phyloP scores from a whole-genome alignment of 2,113 vertebrate species.

The Dasyurus viverrinus region DNA sequence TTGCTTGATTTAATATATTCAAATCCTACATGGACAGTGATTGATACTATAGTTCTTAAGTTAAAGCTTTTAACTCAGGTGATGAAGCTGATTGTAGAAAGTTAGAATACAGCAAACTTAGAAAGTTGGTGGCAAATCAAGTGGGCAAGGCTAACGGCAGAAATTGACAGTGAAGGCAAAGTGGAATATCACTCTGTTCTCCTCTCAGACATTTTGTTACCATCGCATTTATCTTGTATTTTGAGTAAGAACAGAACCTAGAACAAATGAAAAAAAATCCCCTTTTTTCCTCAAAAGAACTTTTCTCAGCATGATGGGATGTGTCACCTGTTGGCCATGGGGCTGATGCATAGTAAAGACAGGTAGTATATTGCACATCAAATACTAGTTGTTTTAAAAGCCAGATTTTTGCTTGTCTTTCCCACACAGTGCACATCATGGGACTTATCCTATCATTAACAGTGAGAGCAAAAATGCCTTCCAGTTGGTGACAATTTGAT shows the following conservation, averaged over 20 bases:
- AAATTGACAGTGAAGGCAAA: slow-evolving; percentile 57
- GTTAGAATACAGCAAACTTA: slow-evolving; percentile 44
- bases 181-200: slow-evolving; percentile 40
- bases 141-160: slow-evolving; percentile 39
- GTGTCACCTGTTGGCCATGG: slow-evolving; percentile 45
- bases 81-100: slow-evolving; percentile 39
- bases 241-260: slow-evolving; percentile 56
- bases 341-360: background rate
- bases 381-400: slow-evolving; percentile 64
- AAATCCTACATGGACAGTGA: background rate
- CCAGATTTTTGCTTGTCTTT: slow-evolving; percentile 48
- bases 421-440: slow-evolving; percentile 47
- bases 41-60: slow-evolving; percentile 8
- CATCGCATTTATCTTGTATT: slow-evolving; percentile 15
- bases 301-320: slow-evolving; percentile 31
- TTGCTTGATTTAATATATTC: slow-evolving; percentile 50
- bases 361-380: slow-evolving; percentile 45
- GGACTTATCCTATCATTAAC: slow-evolving; percentile 62
- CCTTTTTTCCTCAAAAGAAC: slow-evolving; percentile 33
- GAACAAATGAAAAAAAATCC: slow-evolving; percentile 19
- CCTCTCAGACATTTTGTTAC: slow-evolving; percentile 55
- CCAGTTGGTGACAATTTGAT: slow-evolving; percentile 72
- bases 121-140: slow-evolving; percentile 57
- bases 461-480: slow-evolving; percentile 60
- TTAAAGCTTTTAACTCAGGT: slow-evolving; percentile 51